These are phyloP conservation scores for Leptopilina myrica DNA, from an alignment of 2,888 invertebrate species.

Conservation along the genomic window DNA sequence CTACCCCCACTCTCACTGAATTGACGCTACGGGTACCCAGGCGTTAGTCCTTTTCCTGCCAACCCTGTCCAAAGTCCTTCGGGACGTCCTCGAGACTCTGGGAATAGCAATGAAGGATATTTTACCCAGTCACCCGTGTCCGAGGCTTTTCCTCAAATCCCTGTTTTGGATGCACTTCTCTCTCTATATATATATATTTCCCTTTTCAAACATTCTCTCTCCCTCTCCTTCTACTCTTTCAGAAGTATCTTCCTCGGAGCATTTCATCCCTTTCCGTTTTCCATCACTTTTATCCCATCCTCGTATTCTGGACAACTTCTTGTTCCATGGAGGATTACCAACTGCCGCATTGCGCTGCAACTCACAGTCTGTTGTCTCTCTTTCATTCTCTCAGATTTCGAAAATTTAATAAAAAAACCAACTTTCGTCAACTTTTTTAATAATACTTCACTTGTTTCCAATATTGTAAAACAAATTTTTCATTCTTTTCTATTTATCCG, in stretches of 20 bases:
- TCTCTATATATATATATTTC: slow-evolving; percentile 14
- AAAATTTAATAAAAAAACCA: slow-evolving; percentile 9
- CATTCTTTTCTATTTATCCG: too few species aligned
- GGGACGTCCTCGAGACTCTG: slow-evolving; percentile 60
- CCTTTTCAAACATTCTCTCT: slow-evolving; percentile 10
- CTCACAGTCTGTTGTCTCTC: slow-evolving; percentile 26
- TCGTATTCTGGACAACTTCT: slow-evolving; percentile 37
- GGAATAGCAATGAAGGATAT: slow-evolving; percentile 70
- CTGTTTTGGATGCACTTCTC: slow-evolving; percentile 60
- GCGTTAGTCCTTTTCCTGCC: slow-evolving; percentile 54
- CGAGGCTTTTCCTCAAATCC: slow-evolving; percentile 68
- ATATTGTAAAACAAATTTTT: too few species aligned
- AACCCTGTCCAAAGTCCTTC: slow-evolving; percentile 51
- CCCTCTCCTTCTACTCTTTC: neutral
- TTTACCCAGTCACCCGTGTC: slow-evolving; percentile 69
- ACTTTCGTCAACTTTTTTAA: neutral
- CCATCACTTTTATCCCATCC: slow-evolving; percentile 38
- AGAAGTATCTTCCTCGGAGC: slow-evolving; percentile 21
- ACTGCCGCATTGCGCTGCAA: slow-evolving; percentile 52
- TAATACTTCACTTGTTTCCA: neutral
- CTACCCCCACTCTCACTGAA: neutral
- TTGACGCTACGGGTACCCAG: slow-evolving; percentile 11
- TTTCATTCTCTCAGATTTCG: neutral
- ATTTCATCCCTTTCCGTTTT: slow-evolving; percentile 37
- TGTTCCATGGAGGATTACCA: slow-evolving; percentile 48